Evolutionary conservation across 2,888 invertebrate species (phyloP).

Genomic region (Pandemis corylana): DNA sequence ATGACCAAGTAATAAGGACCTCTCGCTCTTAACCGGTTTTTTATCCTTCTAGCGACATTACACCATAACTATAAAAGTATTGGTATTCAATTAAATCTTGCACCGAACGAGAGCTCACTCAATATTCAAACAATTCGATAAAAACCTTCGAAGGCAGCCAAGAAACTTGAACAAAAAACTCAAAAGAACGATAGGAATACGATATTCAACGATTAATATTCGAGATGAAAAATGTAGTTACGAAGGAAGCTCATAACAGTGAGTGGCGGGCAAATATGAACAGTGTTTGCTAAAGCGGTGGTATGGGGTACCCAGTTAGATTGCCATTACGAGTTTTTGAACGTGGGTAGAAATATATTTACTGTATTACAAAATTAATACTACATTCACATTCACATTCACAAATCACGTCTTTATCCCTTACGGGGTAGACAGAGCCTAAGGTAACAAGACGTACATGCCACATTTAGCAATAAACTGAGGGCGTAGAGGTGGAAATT

Average conservation of each 20-base stretch:
- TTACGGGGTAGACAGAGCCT: too few species aligned
- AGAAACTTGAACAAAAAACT: slow-evolving; percentile 31
- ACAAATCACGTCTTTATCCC: too few species aligned
- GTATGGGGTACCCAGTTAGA: slow-evolving; percentile 5
- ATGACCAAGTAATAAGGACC: too few species aligned
- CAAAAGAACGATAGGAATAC: slow-evolving; percentile 58
- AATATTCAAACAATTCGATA: slow-evolving; percentile 48
- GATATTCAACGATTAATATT: slow-evolving; percentile 80
- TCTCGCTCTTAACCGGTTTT: too few species aligned
- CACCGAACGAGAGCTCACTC: slow-evolving; percentile 42
- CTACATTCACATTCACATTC: too few species aligned
- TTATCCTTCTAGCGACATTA: not conserved
- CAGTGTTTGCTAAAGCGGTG: slow-evolving; percentile 24
- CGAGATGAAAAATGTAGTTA: slow-evolving; percentile 71
- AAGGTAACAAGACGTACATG: too few species aligned
- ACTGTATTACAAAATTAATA: too few species aligned
- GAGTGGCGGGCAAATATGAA: slow-evolving; percentile 68
- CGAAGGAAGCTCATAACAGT: slow-evolving; percentile 63
- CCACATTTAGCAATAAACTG: too few species aligned
- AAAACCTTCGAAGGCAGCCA: slow-evolving; percentile 29
- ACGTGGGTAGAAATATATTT: not conserved
- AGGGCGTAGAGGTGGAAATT: too few species aligned
- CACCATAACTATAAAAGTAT: not conserved
- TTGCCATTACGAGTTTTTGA: slow-evolving; percentile 29
- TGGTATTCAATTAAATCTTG: not conserved